A percentile compares a stretch with the other conserved stretches of the same genome.
These are phyloP conservation scores for Diachasmimorpha longicaudata DNA, from an alignment of 1,140 invertebrate species.

Conservation along the genomic window DNA sequence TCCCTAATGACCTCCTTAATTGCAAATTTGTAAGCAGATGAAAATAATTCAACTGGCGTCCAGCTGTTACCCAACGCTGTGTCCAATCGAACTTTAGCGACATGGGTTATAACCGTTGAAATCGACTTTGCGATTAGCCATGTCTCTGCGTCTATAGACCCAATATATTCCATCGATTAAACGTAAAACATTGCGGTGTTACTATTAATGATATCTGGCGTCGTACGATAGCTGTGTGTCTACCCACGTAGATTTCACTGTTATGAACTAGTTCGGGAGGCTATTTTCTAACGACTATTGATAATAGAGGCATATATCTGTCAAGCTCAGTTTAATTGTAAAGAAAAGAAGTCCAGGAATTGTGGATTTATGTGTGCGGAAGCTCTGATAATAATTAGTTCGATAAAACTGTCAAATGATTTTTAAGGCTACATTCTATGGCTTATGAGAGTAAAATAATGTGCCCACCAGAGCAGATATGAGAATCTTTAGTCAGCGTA, in stretches of 20 bases:
- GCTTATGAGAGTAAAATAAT: not conserved
- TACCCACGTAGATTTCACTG: not conserved
- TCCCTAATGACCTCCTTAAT: not conserved
- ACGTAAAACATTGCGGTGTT: not conserved
- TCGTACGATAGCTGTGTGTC: not conserved
- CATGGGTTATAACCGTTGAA: not conserved
- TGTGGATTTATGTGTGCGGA: too few relatives aligned
- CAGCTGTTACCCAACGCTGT: not conserved
- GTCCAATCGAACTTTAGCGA: not conserved
- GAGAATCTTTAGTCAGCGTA: not conserved
- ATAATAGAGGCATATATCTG: not conserved
- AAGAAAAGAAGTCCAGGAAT: too few relatives aligned
- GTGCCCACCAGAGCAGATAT: not conserved
- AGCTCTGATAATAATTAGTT: too few relatives aligned
- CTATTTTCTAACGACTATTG: not conserved
- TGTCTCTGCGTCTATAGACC: not conserved
- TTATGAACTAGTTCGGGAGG: not conserved
- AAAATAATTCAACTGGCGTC: not conserved
- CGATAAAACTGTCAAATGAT: too few relatives aligned
- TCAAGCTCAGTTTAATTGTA: too few relatives aligned
- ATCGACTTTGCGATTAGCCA: not conserved
- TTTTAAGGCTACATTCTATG: too few relatives aligned
- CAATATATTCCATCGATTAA: not conserved
- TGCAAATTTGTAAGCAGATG: not conserved
- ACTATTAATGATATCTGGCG: not conserved